A percentile compares a stretch with the other conserved stretches of the same genome.
These are phyloP conservation scores for Nannospalax galili DNA, from an alignment of 2,113 vertebrate species.

Conservation along the genomic window DNA sequence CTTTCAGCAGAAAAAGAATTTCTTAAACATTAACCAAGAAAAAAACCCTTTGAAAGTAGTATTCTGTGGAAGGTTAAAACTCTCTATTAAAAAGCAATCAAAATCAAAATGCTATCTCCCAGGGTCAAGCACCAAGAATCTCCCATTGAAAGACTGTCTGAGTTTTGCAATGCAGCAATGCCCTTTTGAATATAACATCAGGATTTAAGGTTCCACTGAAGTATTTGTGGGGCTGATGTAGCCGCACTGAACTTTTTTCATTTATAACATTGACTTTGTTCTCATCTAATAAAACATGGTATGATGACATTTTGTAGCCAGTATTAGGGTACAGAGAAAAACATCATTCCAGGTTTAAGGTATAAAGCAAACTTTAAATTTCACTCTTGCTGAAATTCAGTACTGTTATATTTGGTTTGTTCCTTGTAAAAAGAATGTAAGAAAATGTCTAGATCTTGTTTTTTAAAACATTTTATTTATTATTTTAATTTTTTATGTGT, in stretches of 20 bases:
- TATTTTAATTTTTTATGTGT: too few species aligned
- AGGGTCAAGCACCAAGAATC: not conserved
- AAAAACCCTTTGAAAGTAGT: conserved; percentile 45
- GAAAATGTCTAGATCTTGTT: not conserved
- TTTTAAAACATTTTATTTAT: not conserved
- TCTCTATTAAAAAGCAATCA: conserved; percentile 25
- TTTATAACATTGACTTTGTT: conserved; percentile 51
- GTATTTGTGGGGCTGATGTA: not conserved
- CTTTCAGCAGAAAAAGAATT: conserved; percentile 46
- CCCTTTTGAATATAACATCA: not conserved
- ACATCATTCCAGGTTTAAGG: not conserved
- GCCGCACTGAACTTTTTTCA: not conserved
- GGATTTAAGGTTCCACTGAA: conserved; percentile 19
- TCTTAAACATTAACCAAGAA: conserved; percentile 48
- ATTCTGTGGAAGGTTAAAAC: conserved; percentile 48
- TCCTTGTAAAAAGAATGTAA: not conserved
- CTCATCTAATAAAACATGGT: not conserved
- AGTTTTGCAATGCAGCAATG: not conserved
- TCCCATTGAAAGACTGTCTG: not conserved
- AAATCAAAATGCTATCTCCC: conserved; percentile 57
- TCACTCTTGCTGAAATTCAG: conserved; percentile 22
- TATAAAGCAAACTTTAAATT: conserved; percentile 38
- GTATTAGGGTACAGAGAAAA: not conserved
- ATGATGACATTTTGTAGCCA: conserved; percentile 15
- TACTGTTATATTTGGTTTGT: not conserved